phyloP scores from a whole-genome alignment of 2,888 invertebrate species.

The Mythimna albipuncta region DNA sequence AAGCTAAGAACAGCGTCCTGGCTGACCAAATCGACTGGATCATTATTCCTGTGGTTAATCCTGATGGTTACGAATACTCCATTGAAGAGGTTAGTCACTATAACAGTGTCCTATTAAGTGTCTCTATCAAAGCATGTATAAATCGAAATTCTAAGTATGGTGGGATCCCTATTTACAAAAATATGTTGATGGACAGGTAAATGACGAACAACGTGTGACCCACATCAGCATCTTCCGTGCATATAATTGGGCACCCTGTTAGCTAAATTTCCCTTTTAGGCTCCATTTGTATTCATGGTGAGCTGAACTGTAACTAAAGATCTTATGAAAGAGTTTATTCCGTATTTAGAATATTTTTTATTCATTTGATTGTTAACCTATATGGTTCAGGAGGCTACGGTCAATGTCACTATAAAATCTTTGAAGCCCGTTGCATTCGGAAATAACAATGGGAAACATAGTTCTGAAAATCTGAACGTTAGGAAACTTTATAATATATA shows the following conservation, averaged over 20 bases:
- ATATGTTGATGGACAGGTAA: conserved; percentile 11
- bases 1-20: conserved; percentile 85
- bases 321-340: conserved; percentile 24
- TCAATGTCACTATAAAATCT: conserved; percentile 33
- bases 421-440: not conserved
- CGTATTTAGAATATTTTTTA: conserved; percentile 25
- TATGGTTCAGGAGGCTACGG: conserved; percentile 3
- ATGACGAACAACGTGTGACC: conserved; percentile 18
- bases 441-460: not conserved
- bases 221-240: conserved; percentile 23
- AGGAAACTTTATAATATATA: not conserved
- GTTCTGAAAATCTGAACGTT: not conserved
- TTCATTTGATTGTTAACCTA: conserved; percentile 39
- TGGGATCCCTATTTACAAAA: not conserved
- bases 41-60: conserved; percentile 92
- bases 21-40: conserved; percentile 92
- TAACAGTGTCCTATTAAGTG: no score
- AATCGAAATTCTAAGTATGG: not conserved
- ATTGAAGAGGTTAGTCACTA: conserved; percentile 73
- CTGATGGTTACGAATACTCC: conserved; percentile 94
- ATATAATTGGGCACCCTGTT: conserved; percentile 51
- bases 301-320: not conserved
- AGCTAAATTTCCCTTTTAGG: conserved; percentile 29
- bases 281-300: conserved; percentile 50
- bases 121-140: not conserved